A percentile compares a stretch with the other conserved stretches of the same genome.
Conservation (phyloP, 2,888 invertebrate genomes). For the Gastrophysa polygoni region DNA sequence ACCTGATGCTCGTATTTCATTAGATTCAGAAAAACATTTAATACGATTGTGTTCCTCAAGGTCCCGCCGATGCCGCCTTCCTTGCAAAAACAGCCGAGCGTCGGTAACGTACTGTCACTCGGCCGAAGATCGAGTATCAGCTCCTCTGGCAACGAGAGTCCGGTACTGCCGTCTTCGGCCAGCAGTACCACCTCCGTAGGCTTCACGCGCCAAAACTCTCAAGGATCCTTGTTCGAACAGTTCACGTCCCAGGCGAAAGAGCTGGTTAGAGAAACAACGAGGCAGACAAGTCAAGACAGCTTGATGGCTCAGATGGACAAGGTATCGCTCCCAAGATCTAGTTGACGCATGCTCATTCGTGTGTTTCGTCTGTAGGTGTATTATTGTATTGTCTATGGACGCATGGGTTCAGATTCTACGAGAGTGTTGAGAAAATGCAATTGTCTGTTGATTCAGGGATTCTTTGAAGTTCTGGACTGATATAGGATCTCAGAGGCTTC, state of each 20-base stretch:
- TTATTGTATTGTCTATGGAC: background rate
- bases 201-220: conserved; percentile 76
- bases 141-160: conserved; percentile 56
- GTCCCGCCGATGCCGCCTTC: conserved; percentile 63
- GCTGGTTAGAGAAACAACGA: conserved; percentile 82
- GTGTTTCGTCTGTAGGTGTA: background rate
- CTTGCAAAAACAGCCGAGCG: conserved; percentile 66
- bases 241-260: conserved; percentile 89
- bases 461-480: no score
- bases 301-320: conserved; percentile 88
- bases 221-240: conserved; percentile 85
- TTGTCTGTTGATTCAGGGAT: no score
- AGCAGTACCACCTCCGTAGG: conserved; percentile 42
- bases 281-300: conserved; percentile 90
- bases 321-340: no score
- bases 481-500: no score
- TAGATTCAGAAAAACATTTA: no score
- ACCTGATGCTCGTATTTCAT: no score
- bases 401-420: no score
- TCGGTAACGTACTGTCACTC: conserved; percentile 66
- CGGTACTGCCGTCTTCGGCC: conserved; percentile 51
- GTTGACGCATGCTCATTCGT: no score
- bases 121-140: conserved; percentile 65
- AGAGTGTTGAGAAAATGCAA: no score
- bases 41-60: conserved; percentile 45